Evolutionary conservation across 2,113 vertebrate genomes (phyloP).

Genomic region (Triplophysa tibetana): DNA sequence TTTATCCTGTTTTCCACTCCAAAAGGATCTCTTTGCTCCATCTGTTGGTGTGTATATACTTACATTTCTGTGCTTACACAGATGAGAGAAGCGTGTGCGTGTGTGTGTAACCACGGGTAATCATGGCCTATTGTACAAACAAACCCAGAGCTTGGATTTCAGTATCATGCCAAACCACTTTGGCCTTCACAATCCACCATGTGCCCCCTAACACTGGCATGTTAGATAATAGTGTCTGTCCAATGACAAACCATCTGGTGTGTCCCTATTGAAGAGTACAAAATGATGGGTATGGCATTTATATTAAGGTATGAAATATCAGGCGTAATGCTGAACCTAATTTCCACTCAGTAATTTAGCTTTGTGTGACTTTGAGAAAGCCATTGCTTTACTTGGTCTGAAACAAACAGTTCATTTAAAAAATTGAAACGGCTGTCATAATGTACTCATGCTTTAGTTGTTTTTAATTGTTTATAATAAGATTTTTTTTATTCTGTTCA

Average conservation of each 20-base stretch:
- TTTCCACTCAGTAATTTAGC: neutral
- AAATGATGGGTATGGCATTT: slow-evolving; percentile 32
- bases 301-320: slow-evolving; percentile 12
- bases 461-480: too few relatives aligned
- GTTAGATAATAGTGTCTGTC: slow-evolving; percentile 61
- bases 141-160: slow-evolving; percentile 26
- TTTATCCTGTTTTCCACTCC: neutral
- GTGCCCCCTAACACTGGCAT: slow-evolving; percentile 58
- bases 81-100: slow-evolving; percentile 2
- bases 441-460: neutral
- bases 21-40: neutral
- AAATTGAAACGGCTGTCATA: neutral
- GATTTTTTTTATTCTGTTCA: too few relatives aligned
- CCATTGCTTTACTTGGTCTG: neutral
- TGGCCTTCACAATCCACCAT: slow-evolving; percentile 63
- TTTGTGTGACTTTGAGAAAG: slow-evolving; percentile 19
- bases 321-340: neutral
- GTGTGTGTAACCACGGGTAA: slow-evolving; percentile 1
- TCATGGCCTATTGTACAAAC: slow-evolving; percentile 22
- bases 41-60: slow-evolving; percentile 23
- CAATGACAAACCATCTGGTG: slow-evolving; percentile 67
- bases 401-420: neutral
- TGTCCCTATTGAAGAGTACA: slow-evolving; percentile 30
- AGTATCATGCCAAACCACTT: slow-evolving; percentile 52
- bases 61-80: slow-evolving; percentile 22